Evolutionary conservation across 2,888 invertebrate genomes (phyloP), one percentile per base, ranked within the genome.

Genomic region (Busseola fusca): DNA sequence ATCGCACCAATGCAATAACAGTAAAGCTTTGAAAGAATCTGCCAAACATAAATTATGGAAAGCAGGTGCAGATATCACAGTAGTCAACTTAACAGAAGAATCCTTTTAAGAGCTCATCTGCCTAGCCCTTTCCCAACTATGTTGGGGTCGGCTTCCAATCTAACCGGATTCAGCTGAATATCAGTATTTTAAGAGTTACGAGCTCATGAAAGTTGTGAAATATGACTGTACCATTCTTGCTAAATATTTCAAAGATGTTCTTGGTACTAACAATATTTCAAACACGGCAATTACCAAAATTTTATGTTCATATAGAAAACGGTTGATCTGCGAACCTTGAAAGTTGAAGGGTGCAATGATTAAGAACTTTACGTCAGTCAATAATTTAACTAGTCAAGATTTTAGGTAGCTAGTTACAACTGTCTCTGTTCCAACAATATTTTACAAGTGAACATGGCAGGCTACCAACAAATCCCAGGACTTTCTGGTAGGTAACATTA

Each of bases 401-500:
- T 64, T 59, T 25, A 52, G 64, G 37, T 75, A 72, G 42, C 0
- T 56, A 68, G 42, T 25, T 63, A 52, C 56, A 76, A 52, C 40
- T 66, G 52, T 50, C 42, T 66, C 21, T 56, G 64, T 58, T 65
- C 27, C 27, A 54, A 67, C 79, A 73, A 73, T 80, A 81, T 64
- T 80, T 78, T 78, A 74, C 54, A 52, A 78, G 56, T 60, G 21
- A 72, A 78, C 74, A 69, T 72, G 66, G 30, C 74, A 69, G 64
- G 68, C 74, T 69, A 81, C 59, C 52, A 70, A 34, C 65, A 68
- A 76, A 57, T 67, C 64, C 74, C 54, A 64, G 37, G 60, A 64
- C 60, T 74, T 81, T 81, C 66, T 66, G 74, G 52, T 72, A 72
- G 70, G 73, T 74, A 73, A 78, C 69, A 77, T 78, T 83, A 86